A percentile compares a stretch with the other conserved stretches of the same genome.
Evolutionary conservation across 2,113 vertebrate genomes (phyloP).

Genomic region (Sterrhoptilus dennistouni): DNA sequence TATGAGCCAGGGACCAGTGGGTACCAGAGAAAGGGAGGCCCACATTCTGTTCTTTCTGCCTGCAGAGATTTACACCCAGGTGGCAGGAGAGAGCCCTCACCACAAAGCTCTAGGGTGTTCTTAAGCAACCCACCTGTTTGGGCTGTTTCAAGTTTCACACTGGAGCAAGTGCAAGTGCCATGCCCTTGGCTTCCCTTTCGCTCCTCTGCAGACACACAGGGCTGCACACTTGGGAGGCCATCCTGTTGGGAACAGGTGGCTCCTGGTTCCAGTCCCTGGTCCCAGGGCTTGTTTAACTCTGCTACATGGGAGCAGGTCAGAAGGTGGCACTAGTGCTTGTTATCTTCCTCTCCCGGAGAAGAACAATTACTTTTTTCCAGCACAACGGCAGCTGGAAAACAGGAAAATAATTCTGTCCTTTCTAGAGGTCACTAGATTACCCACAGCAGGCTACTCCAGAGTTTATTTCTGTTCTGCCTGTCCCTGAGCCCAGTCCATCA

Average conservation of each 20-base stretch:
- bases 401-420: background rate
- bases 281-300: background rate
- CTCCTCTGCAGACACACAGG: background rate
- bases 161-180: background rate
- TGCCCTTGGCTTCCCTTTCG: fast-evolving
- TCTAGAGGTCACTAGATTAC: background rate
- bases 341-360: background rate
- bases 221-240: background rate
- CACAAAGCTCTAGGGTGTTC: background rate
- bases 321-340: background rate
- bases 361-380: background rate
- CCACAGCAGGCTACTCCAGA: background rate
- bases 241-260: background rate
- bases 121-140: background rate
- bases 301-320: background rate
- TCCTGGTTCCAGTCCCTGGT: background rate
- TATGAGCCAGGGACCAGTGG: background rate
- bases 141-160: background rate
- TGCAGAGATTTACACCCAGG: background rate
- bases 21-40: background rate
- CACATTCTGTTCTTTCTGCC: background rate
- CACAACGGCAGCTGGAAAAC: background rate
- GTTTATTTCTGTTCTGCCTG: background rate
- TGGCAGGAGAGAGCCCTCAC: background rate
- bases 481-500: background rate